A percentile compares a stretch with the other conserved stretches of the same genome.
These are phyloP conservation scores for Rhinatrema bivittatum DNA, from an alignment of 2,797 vertebrate genomes.

Conservation along the genomic window DNA sequence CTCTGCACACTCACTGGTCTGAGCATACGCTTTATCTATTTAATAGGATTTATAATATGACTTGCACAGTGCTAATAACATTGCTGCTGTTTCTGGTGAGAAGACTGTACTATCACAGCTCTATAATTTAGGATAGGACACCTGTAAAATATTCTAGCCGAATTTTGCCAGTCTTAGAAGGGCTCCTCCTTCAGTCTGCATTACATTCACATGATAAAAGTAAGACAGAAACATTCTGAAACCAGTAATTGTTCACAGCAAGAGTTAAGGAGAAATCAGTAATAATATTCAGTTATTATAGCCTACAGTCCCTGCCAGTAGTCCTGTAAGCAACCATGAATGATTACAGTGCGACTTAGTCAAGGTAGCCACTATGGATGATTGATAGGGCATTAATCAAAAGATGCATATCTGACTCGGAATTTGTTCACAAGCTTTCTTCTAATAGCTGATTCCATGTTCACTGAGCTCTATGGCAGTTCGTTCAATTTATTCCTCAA, in stretches of 20 bases:
- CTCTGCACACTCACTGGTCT: constrained; percentile 39
- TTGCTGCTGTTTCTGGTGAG: constrained; percentile 47
- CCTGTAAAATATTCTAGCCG: constrained; percentile 49
- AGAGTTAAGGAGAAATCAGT: constrained; percentile 56
- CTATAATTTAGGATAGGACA: constrained; percentile 51
- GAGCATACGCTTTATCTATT: constrained; percentile 41
- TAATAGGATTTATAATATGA: constrained; percentile 38
- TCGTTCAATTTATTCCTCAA: constrained; percentile 81
- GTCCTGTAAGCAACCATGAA: constrained; percentile 64
- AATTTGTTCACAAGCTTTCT: constrained; percentile 81
- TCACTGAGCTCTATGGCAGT: constrained; percentile 74
- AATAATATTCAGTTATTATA: constrained; percentile 58
- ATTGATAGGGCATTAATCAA: constrained; percentile 88
- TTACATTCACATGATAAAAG: constrained; percentile 59
- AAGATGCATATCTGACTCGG: constrained; percentile 82
- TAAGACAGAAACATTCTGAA: constrained; percentile 43
- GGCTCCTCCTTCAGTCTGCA: constrained; percentile 49
- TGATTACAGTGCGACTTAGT: constrained; percentile 63
- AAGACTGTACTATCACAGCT: constrained; percentile 42
- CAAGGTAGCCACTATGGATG: constrained; percentile 71
- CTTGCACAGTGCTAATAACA: constrained; percentile 48
- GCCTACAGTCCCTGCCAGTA: constrained; percentile 46
- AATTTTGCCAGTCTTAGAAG: constrained; percentile 46
- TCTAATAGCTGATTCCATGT: constrained; percentile 87
- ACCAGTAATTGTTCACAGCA: constrained; percentile 59